Conservation (phyloP, 2,797 vertebrate genomes). For the Lagodon rhomboides region DNA sequence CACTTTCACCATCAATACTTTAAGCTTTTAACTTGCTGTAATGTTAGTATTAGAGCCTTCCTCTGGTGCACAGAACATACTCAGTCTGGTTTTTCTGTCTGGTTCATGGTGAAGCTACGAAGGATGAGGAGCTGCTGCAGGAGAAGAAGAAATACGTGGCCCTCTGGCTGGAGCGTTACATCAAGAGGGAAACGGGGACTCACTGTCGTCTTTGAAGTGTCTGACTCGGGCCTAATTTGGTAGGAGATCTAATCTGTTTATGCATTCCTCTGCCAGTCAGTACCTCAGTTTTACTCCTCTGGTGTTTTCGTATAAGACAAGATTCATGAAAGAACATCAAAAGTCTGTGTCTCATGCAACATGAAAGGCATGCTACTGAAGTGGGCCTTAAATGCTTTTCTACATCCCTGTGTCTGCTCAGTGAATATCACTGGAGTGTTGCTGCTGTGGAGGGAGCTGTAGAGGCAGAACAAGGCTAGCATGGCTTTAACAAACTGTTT, state of each 20-base stretch:
- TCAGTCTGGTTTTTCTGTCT: not conserved
- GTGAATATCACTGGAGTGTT: not conserved
- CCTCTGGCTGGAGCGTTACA: not conserved
- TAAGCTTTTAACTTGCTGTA: not conserved
- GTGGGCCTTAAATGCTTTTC: not conserved
- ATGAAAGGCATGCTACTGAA: not conserved
- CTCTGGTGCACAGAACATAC: not conserved
- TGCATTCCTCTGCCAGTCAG: not conserved
- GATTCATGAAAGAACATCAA: not conserved
- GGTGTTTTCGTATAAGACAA: not conserved
- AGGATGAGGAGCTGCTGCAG: not conserved
- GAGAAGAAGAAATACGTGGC: not conserved
- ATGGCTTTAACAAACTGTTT: not conserved
- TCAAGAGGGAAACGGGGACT: not conserved
- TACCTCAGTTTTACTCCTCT: not conserved
- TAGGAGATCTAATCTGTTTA: not conserved
- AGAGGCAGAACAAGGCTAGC: not conserved
- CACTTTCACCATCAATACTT: not conserved
- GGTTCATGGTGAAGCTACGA: not conserved
- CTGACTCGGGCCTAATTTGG: not conserved
- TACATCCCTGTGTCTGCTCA: not conserved
- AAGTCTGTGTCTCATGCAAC: not conserved
- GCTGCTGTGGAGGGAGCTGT: not conserved
- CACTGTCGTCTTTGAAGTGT: not conserved
- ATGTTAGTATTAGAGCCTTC: too few relatives aligned